phyloP scores from a whole-genome alignment of 1,140 invertebrate species.

The Coptotermes formosanus region DNA sequence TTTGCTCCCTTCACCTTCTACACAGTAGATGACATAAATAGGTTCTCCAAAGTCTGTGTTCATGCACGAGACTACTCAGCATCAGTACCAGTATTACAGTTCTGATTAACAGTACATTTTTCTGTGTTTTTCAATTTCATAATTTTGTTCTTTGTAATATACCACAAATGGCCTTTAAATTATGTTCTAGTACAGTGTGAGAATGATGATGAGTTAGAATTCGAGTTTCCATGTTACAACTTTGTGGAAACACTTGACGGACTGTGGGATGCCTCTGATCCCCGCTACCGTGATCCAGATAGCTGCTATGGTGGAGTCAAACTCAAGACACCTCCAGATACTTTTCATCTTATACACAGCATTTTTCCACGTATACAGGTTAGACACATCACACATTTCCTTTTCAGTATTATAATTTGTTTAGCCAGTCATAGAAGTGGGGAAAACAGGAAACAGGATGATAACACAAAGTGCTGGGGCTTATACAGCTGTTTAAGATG shows the following conservation, averaged over 20 bases:
- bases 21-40: too few species aligned
- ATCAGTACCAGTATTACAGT: too few species aligned
- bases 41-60: too few species aligned
- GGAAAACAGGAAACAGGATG: neutral
- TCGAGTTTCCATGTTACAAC: slow-evolving; percentile 81
- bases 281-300: slow-evolving; percentile 52
- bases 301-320: slow-evolving; percentile 68
- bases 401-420: slow-evolving; percentile 11
- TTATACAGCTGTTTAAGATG: too few species aligned
- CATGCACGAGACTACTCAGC: too few species aligned
- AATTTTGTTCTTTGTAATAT: too few species aligned
- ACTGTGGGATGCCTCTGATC: slow-evolving; percentile 68
- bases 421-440: neutral
- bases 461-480: neutral
- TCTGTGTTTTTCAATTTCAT: too few species aligned
- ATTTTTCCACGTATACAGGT: slow-evolving; percentile 72
- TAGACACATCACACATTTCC: slow-evolving; percentile 31
- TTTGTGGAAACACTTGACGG: slow-evolving; percentile 69
- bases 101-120: too few species aligned
- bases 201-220: slow-evolving; percentile 68
- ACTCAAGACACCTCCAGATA: slow-evolving; percentile 56
- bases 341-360: slow-evolving; percentile 61
- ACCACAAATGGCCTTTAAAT: neutral
- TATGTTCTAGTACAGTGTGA: slow-evolving; percentile 56
- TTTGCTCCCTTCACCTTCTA: too few species aligned